Evolutionary conservation across 2,797 vertebrate genomes (phyloP), one percentile per base, ranked within the genome.

Genomic region (Toxotes lorentzi): DNA sequence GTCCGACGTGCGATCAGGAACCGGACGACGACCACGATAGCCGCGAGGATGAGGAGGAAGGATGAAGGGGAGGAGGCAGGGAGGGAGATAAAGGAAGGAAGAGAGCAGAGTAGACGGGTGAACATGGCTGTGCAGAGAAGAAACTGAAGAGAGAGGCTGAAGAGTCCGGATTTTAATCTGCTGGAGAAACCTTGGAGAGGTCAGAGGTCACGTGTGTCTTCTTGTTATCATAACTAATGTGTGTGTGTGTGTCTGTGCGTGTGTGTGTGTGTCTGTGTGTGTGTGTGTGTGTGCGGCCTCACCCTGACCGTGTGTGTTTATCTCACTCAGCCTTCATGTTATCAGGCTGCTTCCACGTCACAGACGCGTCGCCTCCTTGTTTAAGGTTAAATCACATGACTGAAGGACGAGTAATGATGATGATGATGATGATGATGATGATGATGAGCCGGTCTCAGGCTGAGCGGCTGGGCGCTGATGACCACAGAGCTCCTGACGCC

Each of bases 321-420:
- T 72, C 48, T 64, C 12, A 11, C 24, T 51, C 51, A 34, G 32
- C 91, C 90, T 91, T 86, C 74, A 4, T 47, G 62, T 80, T 90
- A 88, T 91, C 90, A 70, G 70, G 48, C 48, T 66, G 57, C 27
- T 32, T n/a, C n/a, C n/a, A n/a, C 2, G 40, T 12, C 40, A 13
- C 40, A 11, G 12, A 4, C n/a, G n/a, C 27, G 27, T 30, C 27
- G 27, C 27, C 27, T 30, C 27, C 27, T 30, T 30, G 27, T 30
- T 30, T 30, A 30, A 30, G 27, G 27, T 30, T 30, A 4, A 30
- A 30, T 30, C 27, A 30, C 27, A 30, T 30, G 27, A 30, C 27
- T 3, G 27, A 30, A 30, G 27, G 27, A 30, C 27, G 27, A 3
- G 27, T 27, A 3, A 27, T 27, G 27, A 3, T 27, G 27, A 27